Base-by-base conservation (phyloP, 2,797 vertebrate genomes). In the Pangasius macronema region DNA sequence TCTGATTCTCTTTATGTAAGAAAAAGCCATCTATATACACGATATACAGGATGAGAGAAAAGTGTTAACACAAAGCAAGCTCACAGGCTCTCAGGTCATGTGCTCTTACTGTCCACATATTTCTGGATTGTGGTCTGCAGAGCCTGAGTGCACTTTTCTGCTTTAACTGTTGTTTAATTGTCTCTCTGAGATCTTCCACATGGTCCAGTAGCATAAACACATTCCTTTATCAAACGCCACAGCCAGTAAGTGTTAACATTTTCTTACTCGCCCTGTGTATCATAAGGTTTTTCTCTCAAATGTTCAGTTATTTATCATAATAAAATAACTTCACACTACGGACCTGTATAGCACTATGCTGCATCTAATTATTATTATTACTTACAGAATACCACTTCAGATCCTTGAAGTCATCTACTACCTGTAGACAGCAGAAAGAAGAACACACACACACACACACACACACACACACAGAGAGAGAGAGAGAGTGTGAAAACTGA, bases 371-470 rank as follows among this genome's bases (percentile, higher is more conserved):
- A 55, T 11, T 73, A 75, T 27, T n/a, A 55, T 22, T 72, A 86
- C 85, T 86, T 73, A 82, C 70, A 65, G 10, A 13, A 65, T 63
- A n/a, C 22, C 2, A 7, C 20, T 81, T 42, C 33, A 61, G 79
- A n/a, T 36, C 68, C 11, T 82, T 82, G 67, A 63, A 14, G 5
- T 53, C 27, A 70, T 68, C 33, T n/a, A 51, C 16, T 3, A 6
- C 42, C 81, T 67, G 61, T 11, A 83, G 8, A 51, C 5, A 18
- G 6, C 67, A 22, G 27, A 49, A 18, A 63, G 30, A 80, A 80
- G 16, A 83, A 65, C 27, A 65, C n/a, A 46, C n/a, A 10, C 22
- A n/a, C n/a, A n/a, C n/a, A n/a, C n/a, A n/a, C n/a, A n/a, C n/a
- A n/a, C n/a, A n/a, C n/a, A n/a, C n/a, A n/a, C n/a, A n/a, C n/a